phyloP scores from a whole-genome alignment of 1,140 invertebrate species.

The Drosophila nigrodunni region DNA sequence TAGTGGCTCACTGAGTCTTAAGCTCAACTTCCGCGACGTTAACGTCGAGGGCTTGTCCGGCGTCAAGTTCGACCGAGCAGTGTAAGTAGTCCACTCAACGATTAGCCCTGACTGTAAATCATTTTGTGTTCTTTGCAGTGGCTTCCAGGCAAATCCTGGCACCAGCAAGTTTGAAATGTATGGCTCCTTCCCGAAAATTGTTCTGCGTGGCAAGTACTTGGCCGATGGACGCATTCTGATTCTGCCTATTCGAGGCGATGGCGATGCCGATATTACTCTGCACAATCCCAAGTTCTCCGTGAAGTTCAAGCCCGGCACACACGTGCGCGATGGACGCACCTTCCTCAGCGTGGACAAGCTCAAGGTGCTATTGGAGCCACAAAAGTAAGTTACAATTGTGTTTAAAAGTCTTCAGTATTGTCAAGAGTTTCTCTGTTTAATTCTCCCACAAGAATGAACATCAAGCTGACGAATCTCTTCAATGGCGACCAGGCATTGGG shows the following conservation, averaged over 20 bases:
- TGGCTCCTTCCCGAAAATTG: slow-evolving; percentile 71
- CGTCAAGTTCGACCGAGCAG: slow-evolving; percentile 78
- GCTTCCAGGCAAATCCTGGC: slow-evolving; percentile 70
- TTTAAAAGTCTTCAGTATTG: neutral
- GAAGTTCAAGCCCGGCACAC: slow-evolving; percentile 76
- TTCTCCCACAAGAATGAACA: slow-evolving; percentile 85
- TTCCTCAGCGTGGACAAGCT: slow-evolving; percentile 75
- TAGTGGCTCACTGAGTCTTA: slow-evolving; percentile 71
- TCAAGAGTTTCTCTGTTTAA: neutral
- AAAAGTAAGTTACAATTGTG: slow-evolving; percentile 56
- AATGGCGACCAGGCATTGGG: slow-evolving; percentile 88
- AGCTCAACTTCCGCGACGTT: slow-evolving; percentile 77
- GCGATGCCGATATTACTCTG: slow-evolving; percentile 79
- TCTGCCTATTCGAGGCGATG: slow-evolving; percentile 80
- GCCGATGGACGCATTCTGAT: slow-evolving; percentile 81
- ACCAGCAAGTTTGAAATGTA: slow-evolving; percentile 83
- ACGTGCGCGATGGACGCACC: slow-evolving; percentile 65
- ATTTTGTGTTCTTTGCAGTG: slow-evolving; percentile 41
- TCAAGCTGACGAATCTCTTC: slow-evolving; percentile 89
- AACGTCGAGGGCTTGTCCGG: slow-evolving; percentile 77
- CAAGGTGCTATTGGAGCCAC: slow-evolving; percentile 77
- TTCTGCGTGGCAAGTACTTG: slow-evolving; percentile 73
- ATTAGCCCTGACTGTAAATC: neutral
- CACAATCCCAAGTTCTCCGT: slow-evolving; percentile 78
- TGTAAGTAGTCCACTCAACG: slow-evolving; percentile 62